Conservation (phyloP, 2,888 invertebrate genomes). For the Drosophila parthenogenetica region DNA sequence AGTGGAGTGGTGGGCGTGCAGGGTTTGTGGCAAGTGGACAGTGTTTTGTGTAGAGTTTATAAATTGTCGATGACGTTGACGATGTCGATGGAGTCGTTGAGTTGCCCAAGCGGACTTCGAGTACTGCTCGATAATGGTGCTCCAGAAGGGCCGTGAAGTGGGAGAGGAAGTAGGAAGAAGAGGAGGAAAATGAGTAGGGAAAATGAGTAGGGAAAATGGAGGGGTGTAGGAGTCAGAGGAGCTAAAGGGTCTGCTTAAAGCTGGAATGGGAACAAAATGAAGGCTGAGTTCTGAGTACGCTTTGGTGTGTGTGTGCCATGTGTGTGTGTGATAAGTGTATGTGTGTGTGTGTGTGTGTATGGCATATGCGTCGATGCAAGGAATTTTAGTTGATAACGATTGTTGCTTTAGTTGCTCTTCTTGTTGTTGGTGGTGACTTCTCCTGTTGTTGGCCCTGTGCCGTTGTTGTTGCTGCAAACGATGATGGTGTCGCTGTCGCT, state of each 20-base stretch:
- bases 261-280: background rate
- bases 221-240: background rate
- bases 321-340: constrained; percentile 12
- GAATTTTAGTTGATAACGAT: constrained; percentile 77
- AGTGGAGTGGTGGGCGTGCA: background rate
- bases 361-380: constrained; percentile 67
- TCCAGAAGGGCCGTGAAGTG: background rate
- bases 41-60: constrained; percentile 76
- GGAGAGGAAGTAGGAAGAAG: background rate
- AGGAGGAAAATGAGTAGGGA: background rate
- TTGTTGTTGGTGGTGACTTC: constrained; percentile 32
- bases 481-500: constrained; percentile 62
- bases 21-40: constrained; percentile 51
- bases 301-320: background rate
- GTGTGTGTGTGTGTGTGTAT: constrained; percentile 25
- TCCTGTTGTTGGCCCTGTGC: constrained; percentile 52
- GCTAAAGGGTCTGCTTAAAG: background rate
- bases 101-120: constrained; percentile 25
- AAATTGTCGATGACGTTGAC: constrained; percentile 69
- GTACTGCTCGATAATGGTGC: constrained; percentile 44
- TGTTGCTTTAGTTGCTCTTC: constrained; percentile 11
- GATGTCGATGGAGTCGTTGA: constrained; percentile 31
- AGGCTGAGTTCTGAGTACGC: constrained; percentile 1
- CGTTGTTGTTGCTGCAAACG: constrained; percentile 42
- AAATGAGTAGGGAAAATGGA: background rate